Evolutionary conservation across 2,797 vertebrate species (phyloP), one percentile per base, ranked within the genome.

Genomic region (Danio choprae): DNA sequence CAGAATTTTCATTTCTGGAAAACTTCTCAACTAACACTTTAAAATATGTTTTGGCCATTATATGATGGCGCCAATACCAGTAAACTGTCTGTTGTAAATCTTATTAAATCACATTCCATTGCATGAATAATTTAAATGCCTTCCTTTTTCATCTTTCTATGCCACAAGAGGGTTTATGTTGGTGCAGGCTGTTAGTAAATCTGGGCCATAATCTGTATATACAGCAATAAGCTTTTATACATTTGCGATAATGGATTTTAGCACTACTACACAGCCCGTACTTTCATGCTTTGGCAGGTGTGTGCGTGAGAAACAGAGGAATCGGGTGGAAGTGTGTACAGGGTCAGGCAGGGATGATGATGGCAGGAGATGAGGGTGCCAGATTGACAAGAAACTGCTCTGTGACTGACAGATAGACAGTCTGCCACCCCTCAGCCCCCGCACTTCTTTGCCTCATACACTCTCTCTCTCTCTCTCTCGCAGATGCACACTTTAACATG

Each of bases 391-490:
- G 41, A 48, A 60, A 59, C 68, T 64, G 63, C 50, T 36, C 13
- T 63, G 81, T 73, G 71, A 77, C 40, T 80, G 81, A 82, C 64
- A 77, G 62, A 81, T 71, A 77, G 62, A 80, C 56, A 67, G 74
- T 59, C 53, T 79, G 18, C 78, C 79, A 76, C 59, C 79, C 56
- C 4, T 16, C 82, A 46, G 1, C 72, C 75, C 18, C 11, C 62
- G 16, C 53, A 59, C 18, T 41, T 84, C 41, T 71, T 43, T 77
- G 48, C 60, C 38, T 4, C 18, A 15, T 44, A 81, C 50, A 64
- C 50, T 43, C 43, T 40, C 3, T 5, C 18, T 22, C 41, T 67
- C 69, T 4, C 18, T 18, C 36, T 73, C 5, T 38, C 18, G 71
- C 15, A 67, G n/a, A 58, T 7, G 6, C 56, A 62, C 77, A 79